Percentiles rank a stretch among this genome's conserved stretches.
These are phyloP conservation scores for Malurus leucopterus DNA, from an alignment of 2,797 vertebrate genomes.

Conservation along the genomic window DNA sequence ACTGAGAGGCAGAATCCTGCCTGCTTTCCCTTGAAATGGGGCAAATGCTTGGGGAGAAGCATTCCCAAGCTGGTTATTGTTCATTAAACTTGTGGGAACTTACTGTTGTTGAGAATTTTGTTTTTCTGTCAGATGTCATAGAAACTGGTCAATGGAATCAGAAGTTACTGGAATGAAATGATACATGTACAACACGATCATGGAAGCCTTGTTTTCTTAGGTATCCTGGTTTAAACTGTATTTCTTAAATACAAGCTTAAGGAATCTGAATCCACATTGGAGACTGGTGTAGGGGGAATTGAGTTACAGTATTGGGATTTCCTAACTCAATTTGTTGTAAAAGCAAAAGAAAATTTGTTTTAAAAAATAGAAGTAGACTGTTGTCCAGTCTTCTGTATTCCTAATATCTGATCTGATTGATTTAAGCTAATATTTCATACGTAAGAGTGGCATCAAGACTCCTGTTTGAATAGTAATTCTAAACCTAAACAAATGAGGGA, in stretches of 20 bases:
- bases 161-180: neutral
- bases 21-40: neutral
- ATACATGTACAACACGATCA: accelerated
- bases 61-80: neutral
- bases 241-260: neutral
- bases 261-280: neutral
- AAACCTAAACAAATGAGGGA: neutral
- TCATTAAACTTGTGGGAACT: neutral
- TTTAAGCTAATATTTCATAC: neutral
- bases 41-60: accelerated
- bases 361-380: neutral
- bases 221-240: neutral
- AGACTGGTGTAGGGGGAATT: neutral
- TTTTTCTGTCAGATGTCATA: neutral
- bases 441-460: neutral
- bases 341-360: neutral
- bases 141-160: neutral
- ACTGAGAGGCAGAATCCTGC: neutral
- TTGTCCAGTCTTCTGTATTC: neutral
- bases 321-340: neutral
- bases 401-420: neutral
- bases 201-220: neutral
- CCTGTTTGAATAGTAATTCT: neutral
- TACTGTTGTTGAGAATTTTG: neutral
- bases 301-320: neutral